Evolutionary conservation across 2,888 invertebrate species (phyloP), one percentile per base, ranked within the genome.

Genomic region (Hyalella azteca): DNA sequence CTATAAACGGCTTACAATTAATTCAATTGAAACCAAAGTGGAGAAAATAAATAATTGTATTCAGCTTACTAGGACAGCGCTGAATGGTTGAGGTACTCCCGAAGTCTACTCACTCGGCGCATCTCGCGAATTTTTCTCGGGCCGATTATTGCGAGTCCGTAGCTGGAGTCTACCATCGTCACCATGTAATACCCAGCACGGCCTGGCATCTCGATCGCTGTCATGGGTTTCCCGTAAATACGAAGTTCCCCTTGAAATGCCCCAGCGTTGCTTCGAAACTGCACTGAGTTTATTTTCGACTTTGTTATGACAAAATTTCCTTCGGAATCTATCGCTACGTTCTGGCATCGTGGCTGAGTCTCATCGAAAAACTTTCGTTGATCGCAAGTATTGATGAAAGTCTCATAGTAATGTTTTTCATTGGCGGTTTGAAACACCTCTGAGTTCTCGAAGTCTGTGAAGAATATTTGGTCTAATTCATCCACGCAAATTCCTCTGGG

Each of bases 361-460:
- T 1, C 0, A 1, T 4, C 66, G 13, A 19, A 15, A 13, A 13
- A 4, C 11, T 3, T 19, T 19, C 1, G 13, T 66, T 15, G 32
- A 19, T 15, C 2, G 15, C 39, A 13, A 36, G 29, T 66, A 19
- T 32, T 4, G 29, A 66, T 36, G 39, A 36, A 66, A n/a, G 22
- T n/a, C 15, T 66, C 36, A 19, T 29, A 66, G 29, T 32, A 36
- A 0, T 19, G 66, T n/a, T 66, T n/a, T 9, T 32, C 36, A 5
- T n/a, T 3, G 19, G 36, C 26, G 32, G 66, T 19, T 36, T 36
- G 66, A 19, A 36, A 66, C 78, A 97, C 88, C 11, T 95, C 92
- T 88, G 97, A 97, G 88, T 96, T 96, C 88, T 97, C 97, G 88
- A 98, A 98, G 88, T 98, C 97, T 0, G 96, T 95, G 48, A 96